These are phyloP conservation scores for Pristionchus exspectatus DNA, from an alignment of 2,888 invertebrate genomes.

Conservation along the genomic window DNA sequence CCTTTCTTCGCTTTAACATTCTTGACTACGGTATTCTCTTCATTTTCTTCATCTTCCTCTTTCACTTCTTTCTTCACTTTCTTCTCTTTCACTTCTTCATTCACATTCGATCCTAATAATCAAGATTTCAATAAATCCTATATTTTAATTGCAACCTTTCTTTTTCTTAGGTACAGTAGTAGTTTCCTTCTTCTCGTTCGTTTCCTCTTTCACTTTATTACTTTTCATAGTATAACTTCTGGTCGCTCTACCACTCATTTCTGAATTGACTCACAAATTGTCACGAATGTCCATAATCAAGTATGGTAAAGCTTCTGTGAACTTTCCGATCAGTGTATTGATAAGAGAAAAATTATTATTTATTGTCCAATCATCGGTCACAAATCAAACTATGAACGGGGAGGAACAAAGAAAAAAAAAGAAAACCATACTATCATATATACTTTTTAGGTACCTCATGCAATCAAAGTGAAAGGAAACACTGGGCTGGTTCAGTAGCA, in stretches of 20 bases:
- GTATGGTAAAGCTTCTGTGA: conserved; percentile 3
- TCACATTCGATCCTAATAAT: background rate
- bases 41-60: conserved; percentile 56
- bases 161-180: background rate
- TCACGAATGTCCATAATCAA: background rate
- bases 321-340: background rate
- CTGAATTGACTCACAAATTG: background rate
- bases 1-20: background rate
- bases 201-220: background rate
- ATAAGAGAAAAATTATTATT: background rate
- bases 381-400: background rate
- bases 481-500: conserved; percentile 42
- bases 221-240: background rate
- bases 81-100: conserved; percentile 49
- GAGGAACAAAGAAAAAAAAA: background rate
- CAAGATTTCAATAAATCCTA: background rate
- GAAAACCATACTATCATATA: conserved; percentile 31
- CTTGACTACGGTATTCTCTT: conserved; percentile 32
- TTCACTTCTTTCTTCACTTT: conserved; percentile 48
- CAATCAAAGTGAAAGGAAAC: conserved; percentile 45
- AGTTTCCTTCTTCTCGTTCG: background rate
- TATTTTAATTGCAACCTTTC: background rate
- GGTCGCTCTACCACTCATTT: conserved; percentile 10
- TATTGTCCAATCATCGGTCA: conserved; percentile 22
- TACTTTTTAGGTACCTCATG: conserved; percentile 29